Evolutionary conservation across 2,888 invertebrate genomes (phyloP).

Genomic region (Entomobrya proxima): DNA sequence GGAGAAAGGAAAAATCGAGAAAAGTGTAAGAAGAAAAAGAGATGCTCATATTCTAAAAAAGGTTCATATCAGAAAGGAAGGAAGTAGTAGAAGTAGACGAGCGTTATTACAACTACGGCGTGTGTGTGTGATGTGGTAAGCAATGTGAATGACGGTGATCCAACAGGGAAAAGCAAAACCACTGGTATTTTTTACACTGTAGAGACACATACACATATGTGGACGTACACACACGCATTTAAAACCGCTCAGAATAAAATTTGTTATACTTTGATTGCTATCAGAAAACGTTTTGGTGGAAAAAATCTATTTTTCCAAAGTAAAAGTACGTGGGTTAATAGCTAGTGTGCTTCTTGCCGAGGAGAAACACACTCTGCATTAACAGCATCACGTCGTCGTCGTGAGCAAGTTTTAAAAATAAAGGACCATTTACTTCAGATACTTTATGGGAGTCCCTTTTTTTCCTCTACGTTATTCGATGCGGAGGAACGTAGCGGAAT

Average conservation of each 20-base stretch:
- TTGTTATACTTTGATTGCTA: conserved; percentile 11
- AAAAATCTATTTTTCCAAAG: neutral
- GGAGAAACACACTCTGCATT: conserved; percentile 23
- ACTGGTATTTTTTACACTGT: conserved; percentile 15
- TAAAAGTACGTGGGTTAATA: neutral
- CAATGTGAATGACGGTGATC: neutral
- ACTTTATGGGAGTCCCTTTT: conserved; percentile 29
- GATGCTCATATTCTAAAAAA: neutral
- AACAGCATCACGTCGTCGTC: conserved; percentile 53
- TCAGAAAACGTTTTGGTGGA: conserved; percentile 1
- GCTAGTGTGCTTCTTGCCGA: too few relatives aligned
- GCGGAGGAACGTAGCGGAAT: neutral
- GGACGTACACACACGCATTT: neutral
- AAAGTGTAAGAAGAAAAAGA: neutral
- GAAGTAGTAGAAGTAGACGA: conserved; percentile 1
- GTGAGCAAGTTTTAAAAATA: conserved; percentile 51
- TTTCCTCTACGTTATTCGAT: neutral
- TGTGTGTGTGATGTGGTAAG: too few relatives aligned
- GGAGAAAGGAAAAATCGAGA: neutral
- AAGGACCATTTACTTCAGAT: conserved; percentile 57
- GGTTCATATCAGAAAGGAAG: conserved; percentile 15
- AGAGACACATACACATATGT: too few relatives aligned
- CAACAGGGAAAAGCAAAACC: conserved; percentile 18
- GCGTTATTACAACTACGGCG: neutral
- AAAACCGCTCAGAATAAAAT: neutral